Base-by-base conservation (phyloP, 2,797 vertebrate species). In the Melanotaenia pygmaea region DNA sequence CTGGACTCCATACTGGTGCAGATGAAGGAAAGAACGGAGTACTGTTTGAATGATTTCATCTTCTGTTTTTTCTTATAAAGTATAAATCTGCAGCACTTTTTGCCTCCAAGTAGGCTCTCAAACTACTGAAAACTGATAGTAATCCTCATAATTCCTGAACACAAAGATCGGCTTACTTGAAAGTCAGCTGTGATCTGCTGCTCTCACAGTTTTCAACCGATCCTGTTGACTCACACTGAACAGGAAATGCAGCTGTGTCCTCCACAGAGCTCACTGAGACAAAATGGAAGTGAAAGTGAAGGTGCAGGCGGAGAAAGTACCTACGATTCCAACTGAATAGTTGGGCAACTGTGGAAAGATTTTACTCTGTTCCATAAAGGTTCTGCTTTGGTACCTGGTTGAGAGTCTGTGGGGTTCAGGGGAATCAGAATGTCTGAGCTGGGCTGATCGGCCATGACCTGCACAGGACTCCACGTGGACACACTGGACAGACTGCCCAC, bases 391-490 rank as follows among this genome's bases (percentile, higher is more conserved):
- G 22, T 84, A 98, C 97, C 98, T 91, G 94, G 89, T 26, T 96
- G 95, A 24, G 91, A 83, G 61, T 94, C 95, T 37, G 95, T 89
- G 1, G 94, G 82, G 58, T 92, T 93, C 76, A 99, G 80, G 4
- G 97, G 97, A 70, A 99, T 97, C 0, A 99, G 94, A 88, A 97
- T 89, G 43, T 96, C 96, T 0, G 96, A 86, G 82, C 89, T 93
- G 81, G 91, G 89, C 74, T 95, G 93, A 40, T 96, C 88, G 0
- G 94, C 93, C 62, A 97, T 90, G 71, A 94, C 92, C 86, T 98
- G 96, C 57, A 97, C 91, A 0, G 97, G 95, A 72, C 95, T 95
- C 96, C 97, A 99, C 9, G 94, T 94, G 73, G 95, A 95, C 77
- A 96, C 93, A 35, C 89, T 96, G 87, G 95, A 93, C 54, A 94